phyloP scores from a whole-genome alignment of 2,113 vertebrate genomes.

The Catharus fuscescens region DNA sequence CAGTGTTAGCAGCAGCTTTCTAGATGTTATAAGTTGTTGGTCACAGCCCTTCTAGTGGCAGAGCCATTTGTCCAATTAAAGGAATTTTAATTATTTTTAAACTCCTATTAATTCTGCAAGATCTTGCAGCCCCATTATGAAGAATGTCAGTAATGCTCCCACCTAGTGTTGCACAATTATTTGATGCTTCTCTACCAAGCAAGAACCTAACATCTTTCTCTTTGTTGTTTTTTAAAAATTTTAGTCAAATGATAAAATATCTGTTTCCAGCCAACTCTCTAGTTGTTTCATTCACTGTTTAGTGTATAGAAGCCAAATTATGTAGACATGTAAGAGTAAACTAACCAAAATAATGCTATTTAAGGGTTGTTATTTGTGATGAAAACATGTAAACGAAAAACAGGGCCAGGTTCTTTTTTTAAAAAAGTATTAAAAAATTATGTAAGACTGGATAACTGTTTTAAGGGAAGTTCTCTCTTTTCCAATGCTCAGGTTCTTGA shows the following conservation, averaged over 20 bases:
- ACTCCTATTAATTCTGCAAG: not conserved
- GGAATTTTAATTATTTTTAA: not conserved
- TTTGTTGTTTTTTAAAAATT: not conserved
- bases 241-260: not conserved
- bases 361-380: not conserved
- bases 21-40: not conserved
- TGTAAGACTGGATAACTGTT: not conserved
- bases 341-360: not conserved
- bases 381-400: not conserved
- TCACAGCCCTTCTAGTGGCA: not conserved
- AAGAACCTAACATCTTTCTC: not conserved
- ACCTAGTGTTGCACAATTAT: not conserved
- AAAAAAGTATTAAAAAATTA: fast-evolving
- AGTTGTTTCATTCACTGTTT: not conserved
- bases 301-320: not conserved
- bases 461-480: not conserved
- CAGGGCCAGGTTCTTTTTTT: not conserved
- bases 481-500: not conserved
- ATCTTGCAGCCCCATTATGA: not conserved
- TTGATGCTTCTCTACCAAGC: not conserved
- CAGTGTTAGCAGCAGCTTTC: not conserved
- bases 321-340: not conserved
- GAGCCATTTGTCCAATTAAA: not conserved
- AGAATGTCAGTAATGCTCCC: not conserved
- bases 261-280: not conserved